These are phyloP conservation scores for Crossaster papposus DNA, from an alignment of 53 echinoderm and acorn worm genomes.

Conservation along the genomic window DNA sequence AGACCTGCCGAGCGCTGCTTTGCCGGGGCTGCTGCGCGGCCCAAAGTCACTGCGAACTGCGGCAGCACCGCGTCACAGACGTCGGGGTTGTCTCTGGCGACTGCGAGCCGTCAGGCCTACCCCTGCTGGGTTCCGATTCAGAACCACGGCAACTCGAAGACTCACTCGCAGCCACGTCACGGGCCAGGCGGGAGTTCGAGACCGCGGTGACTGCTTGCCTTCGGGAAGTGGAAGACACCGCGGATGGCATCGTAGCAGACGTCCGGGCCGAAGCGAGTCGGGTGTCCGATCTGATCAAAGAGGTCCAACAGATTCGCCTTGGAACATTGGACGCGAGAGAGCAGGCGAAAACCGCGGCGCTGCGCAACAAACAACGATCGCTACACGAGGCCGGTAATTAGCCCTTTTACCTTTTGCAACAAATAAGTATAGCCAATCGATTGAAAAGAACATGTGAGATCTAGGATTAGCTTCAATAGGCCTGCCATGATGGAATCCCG, in stretches of 20 bases:
- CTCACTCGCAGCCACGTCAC: background rate
- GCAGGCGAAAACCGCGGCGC: background rate
- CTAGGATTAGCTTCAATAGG: too few relatives aligned
- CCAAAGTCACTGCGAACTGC: background rate
- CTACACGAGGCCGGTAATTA: background rate
- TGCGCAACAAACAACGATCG: background rate
- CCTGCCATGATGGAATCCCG: too few relatives aligned
- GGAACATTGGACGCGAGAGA: background rate
- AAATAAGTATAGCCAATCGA: too few relatives aligned
- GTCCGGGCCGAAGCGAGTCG: conserved; percentile 2
- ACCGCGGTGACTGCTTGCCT: background rate
- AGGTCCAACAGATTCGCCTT: background rate
- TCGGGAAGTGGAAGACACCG: background rate
- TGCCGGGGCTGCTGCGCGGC: background rate
- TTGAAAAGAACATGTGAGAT: too few relatives aligned
- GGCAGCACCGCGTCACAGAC: background rate
- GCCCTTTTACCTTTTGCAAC: too few relatives aligned
- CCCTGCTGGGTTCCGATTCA: background rate
- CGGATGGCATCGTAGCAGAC: background rate
- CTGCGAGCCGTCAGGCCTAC: background rate
- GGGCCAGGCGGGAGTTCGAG: background rate
- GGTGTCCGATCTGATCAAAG: background rate
- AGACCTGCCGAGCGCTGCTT: background rate
- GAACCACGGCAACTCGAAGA: background rate
- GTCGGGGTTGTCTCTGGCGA: background rate